Evolutionary conservation across 2,888 invertebrate genomes (phyloP), one percentile per base, ranked within the genome.

Genomic region (Drosophila neutralis): DNA sequence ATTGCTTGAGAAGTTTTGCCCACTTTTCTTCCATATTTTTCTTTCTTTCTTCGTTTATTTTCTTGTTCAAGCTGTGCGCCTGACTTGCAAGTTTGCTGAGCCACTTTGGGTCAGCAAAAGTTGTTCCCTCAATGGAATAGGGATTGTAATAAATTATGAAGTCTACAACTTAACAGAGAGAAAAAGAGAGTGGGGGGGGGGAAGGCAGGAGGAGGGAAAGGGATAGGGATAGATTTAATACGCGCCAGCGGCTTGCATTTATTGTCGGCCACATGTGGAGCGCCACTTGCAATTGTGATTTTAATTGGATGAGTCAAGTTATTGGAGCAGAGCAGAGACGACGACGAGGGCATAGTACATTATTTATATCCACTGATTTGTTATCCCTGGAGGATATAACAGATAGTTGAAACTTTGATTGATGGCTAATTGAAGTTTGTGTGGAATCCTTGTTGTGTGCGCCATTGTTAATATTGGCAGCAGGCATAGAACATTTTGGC

Each of bases 131-230:
- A 45, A 62, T 64, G 73, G 85, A 61, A 76, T 69, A 80, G 74
- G 83, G 87, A 76, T 80, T 80, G 87, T 67, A 78, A 87, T 87
- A 85, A 87, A 87, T 85, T 87, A 87, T 85, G 70, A 71, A 82
- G 69, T 63, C 52, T 38, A 65, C 54, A 54, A 54, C 54, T 38
- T n/a, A 36, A n/a, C 6, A 54, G 24, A 27, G 18, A 52, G 27
- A 5, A 49, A 8, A 49, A 10, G 11, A 31, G 1, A 35, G 31
- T 31, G 29, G 7, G 29, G 7, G 6, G 29, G n/a, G 11, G 13
- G 0, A n/a, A 18, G 3, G 29, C 29, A 6, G 29, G n/a, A 11
- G 10, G 6, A 18, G 24, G 2, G 15, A 24, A n/a, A n/a, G 27
- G 27, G 31, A 31, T 31, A n/a, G 40, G 18, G 40, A 40, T 63